phyloP scores from a whole-genome alignment of 2,113 vertebrate species.

The Tauraco erythrolophus region DNA sequence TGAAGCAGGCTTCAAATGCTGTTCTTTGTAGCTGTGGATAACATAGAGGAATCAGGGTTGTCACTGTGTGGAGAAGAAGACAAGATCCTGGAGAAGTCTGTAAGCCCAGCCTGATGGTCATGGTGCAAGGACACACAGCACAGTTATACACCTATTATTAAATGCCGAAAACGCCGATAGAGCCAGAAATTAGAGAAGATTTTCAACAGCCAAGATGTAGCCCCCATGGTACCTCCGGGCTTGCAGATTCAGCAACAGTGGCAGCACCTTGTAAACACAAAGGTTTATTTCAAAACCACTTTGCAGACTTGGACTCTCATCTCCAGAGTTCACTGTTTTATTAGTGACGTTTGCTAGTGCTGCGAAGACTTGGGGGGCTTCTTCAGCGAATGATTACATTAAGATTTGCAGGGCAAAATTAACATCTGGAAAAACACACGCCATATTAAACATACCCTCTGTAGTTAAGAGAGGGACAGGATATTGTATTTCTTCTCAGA shows the following conservation, averaged over 20 bases:
- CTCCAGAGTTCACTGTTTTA: neutral
- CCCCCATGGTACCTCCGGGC: neutral
- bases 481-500: neutral
- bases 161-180: neutral
- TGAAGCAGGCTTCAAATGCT: neutral
- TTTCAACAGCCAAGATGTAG: neutral
- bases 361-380: neutral
- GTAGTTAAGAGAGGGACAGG: neutral
- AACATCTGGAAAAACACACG: neutral
- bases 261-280: neutral
- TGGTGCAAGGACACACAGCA: neutral
- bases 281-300: neutral
- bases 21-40: neutral
- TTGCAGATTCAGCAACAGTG: neutral
- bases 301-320: neutral
- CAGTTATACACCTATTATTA: neutral
- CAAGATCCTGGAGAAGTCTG: neutral
- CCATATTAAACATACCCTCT: neutral
- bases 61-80: neutral
- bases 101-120: neutral
- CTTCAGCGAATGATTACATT: accelerated
- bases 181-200: neutral
- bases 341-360: neutral
- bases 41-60: neutral
- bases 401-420: neutral